phyloP scores from a whole-genome alignment of 1,140 invertebrate species.

The Lineus longissimus region DNA sequence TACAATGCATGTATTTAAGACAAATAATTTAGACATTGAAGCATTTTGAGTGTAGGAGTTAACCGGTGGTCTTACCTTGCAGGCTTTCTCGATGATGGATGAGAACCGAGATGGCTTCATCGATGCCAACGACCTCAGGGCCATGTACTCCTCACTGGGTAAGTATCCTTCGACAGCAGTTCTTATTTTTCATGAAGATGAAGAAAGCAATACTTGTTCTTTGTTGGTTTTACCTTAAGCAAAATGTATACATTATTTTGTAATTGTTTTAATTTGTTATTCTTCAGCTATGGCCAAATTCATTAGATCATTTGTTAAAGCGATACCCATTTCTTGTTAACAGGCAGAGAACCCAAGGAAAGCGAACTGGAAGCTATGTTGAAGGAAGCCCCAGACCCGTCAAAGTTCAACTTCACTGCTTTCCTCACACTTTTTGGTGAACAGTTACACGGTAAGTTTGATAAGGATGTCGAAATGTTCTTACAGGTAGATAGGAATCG shows the following conservation, averaged over 20 bases:
- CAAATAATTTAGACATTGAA: too few species aligned
- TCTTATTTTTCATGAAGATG: background rate
- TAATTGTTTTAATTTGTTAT: background rate
- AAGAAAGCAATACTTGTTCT: background rate
- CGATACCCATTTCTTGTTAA: too few species aligned
- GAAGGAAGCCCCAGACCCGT: conserved; percentile 84
- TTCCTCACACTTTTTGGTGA: conserved; percentile 98
- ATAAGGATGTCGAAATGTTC: background rate
- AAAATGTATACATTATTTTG: background rate
- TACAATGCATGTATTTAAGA: too few species aligned
- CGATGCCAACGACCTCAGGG: conserved; percentile 90
- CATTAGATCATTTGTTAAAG: too few species aligned
- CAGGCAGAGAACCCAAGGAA: conserved; percentile 65
- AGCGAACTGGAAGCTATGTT: conserved; percentile 96
- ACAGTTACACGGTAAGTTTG: conserved; percentile 65
- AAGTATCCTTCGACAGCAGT: conserved; percentile 20
- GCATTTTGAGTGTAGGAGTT: too few species aligned
- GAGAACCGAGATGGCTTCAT: conserved; percentile 97
- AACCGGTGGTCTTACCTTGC: conserved; percentile 9
- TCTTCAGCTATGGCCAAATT: background rate
- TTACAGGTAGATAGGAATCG: background rate
- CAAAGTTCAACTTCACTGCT: conserved; percentile 97
- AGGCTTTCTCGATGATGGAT: conserved; percentile 98
- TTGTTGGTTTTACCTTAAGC: background rate
- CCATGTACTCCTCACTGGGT: conserved; percentile 92